A percentile compares a stretch with the other conserved stretches of the same genome.
phyloP scores from a whole-genome alignment of 1,140 invertebrate species.

The Brachionus rotundiformis region DNA sequence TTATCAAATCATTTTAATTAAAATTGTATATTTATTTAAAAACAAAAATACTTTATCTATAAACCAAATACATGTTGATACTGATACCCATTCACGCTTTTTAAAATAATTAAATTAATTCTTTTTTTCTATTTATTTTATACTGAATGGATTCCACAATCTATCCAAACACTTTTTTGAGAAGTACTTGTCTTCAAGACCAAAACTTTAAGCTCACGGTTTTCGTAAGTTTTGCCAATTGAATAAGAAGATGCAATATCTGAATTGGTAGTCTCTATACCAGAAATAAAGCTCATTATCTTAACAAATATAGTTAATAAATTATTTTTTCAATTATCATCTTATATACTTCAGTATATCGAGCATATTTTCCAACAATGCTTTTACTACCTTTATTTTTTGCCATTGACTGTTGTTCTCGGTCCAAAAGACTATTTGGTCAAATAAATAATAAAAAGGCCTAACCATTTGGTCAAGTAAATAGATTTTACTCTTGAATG shows the following conservation, averaged over 20 bases:
- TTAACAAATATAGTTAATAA: neutral
- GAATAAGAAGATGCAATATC: constrained; percentile 14
- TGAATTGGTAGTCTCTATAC: neutral
- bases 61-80: constrained; percentile 18
- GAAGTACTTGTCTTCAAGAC: constrained; percentile 12
- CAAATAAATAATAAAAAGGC: neutral
- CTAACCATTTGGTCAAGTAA: no score
- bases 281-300: constrained; percentile 31
- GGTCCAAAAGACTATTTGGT: neutral
- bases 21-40: neutral
- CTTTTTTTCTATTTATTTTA: neutral
- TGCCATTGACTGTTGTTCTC: constrained; percentile 1
- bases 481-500: constrained; percentile 29
- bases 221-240: constrained; percentile 14
- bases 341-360: constrained; percentile 23
- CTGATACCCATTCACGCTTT: constrained; percentile 40
- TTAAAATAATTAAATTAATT: neutral
- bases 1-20: neutral
- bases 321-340: neutral
- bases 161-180: constrained; percentile 24
- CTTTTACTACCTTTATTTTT: neutral
- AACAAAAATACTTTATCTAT: constrained; percentile 36
- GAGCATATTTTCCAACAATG: constrained; percentile 42
- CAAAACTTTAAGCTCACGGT: neutral
- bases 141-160: constrained; percentile 52